phyloP scores from a whole-genome alignment of 2,797 vertebrate species.

The Catharus ustulatus region DNA sequence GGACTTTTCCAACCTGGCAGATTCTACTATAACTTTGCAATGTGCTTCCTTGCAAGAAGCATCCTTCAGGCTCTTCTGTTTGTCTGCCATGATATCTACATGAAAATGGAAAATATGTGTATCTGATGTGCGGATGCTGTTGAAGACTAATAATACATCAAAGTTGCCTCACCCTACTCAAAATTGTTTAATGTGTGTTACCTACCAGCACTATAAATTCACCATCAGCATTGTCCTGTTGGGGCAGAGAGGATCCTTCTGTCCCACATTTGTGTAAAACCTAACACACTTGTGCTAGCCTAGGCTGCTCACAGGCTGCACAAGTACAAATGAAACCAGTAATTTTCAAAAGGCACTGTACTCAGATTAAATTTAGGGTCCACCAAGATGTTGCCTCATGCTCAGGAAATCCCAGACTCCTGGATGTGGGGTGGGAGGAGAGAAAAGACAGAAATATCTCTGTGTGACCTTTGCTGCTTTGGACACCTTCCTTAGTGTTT shows the following conservation, averaged over 20 bases:
- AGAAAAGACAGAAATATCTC: neutral
- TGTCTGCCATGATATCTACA: neutral
- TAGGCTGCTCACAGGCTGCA: neutral
- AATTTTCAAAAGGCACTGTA: neutral
- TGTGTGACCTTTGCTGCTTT: neutral
- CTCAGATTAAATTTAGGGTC: neutral
- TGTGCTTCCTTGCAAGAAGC: neutral
- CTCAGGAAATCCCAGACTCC: constrained; percentile 18
- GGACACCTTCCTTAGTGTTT: neutral
- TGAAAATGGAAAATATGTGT: neutral
- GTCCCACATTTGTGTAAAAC: neutral
- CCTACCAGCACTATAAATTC: neutral
- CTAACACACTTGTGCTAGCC: neutral
- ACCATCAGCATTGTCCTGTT: neutral
- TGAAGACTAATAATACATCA: neutral
- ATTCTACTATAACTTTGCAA: neutral
- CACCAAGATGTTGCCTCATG: neutral
- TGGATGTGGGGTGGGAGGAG: neutral
- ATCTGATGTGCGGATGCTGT: neutral
- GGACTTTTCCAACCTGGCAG: neutral
- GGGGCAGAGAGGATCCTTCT: neutral
- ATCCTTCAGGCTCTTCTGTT: neutral
- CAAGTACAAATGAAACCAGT: neutral
- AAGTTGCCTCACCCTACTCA: neutral
- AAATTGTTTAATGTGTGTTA: neutral